Percentiles rank a stretch among this genome's conserved stretches.
Evolutionary conservation across 2,797 vertebrate species (phyloP).

Genomic region (Mormyrops boulengeri): DNA sequence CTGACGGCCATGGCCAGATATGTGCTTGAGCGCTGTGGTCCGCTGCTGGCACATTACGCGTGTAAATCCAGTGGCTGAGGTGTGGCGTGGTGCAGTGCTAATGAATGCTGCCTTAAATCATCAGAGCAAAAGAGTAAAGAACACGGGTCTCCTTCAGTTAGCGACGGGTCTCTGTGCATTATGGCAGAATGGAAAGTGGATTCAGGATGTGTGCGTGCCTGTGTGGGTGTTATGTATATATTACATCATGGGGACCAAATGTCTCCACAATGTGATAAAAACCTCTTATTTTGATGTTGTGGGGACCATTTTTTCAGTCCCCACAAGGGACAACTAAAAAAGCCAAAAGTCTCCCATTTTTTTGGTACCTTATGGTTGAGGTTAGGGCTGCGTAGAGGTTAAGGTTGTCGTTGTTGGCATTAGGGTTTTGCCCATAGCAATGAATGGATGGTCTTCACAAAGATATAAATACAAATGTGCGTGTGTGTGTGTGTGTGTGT

Average conservation of each 20-base stretch:
- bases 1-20: background rate
- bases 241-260: background rate
- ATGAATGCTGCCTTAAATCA: slow-evolving; percentile 1
- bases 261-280: background rate
- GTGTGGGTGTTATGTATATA: background rate
- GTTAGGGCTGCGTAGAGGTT: background rate
- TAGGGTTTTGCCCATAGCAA: background rate
- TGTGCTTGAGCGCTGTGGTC: background rate
- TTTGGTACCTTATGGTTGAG: background rate
- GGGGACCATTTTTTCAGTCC: background rate
- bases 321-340: background rate
- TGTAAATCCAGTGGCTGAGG: background rate
- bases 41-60: background rate
- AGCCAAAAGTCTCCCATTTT: background rate
- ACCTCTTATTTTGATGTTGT: background rate
- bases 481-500: background rate
- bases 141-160: background rate
- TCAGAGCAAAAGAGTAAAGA: background rate
- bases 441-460: background rate
- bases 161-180: background rate
- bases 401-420: background rate
- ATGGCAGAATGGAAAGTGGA: background rate
- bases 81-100: background rate
- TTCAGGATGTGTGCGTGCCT: background rate
- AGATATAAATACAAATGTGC: background rate